A percentile compares a stretch with the other conserved stretches of the same genome.
Evolutionary conservation across 2,888 invertebrate species (phyloP).

Genomic region (Elegia similella): DNA sequence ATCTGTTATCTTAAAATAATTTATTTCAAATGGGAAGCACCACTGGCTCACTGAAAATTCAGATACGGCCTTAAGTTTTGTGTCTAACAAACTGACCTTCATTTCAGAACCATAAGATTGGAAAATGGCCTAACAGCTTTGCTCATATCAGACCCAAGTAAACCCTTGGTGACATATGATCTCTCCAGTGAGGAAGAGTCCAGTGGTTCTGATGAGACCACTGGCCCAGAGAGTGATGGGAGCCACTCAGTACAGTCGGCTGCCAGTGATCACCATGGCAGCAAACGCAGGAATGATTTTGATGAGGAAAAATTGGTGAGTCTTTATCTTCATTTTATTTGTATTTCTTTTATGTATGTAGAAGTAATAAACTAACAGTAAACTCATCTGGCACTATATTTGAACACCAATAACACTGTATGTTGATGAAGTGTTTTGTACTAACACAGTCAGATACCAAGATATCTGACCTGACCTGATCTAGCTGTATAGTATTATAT

Average conservation of each 20-base stretch:
- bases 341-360: too few species aligned
- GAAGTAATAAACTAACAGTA: too few species aligned
- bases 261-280: constrained; percentile 59
- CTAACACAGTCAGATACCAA: too few species aligned
- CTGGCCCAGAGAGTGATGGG: constrained; percentile 69
- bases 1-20: too few species aligned
- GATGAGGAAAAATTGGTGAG: constrained; percentile 76
- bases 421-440: too few species aligned
- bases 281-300: constrained; percentile 50
- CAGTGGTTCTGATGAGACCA: constrained; percentile 52
- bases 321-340: too few species aligned
- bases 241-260: constrained; percentile 56
- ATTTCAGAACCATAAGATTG: constrained; percentile 81
- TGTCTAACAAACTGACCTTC: background rate
- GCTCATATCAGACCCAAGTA: constrained; percentile 85
- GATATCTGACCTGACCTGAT: too few species aligned
- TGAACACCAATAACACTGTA: too few species aligned
- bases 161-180: constrained; percentile 41
- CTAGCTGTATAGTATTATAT: too few species aligned
- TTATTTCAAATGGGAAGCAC: background rate
- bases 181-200: constrained; percentile 60
- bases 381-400: too few species aligned
- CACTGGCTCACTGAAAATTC: too few species aligned
- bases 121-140: constrained; percentile 87
- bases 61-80: background rate